Conservation (phyloP, 2,888 invertebrate species). For the Pheosia gnoma region DNA sequence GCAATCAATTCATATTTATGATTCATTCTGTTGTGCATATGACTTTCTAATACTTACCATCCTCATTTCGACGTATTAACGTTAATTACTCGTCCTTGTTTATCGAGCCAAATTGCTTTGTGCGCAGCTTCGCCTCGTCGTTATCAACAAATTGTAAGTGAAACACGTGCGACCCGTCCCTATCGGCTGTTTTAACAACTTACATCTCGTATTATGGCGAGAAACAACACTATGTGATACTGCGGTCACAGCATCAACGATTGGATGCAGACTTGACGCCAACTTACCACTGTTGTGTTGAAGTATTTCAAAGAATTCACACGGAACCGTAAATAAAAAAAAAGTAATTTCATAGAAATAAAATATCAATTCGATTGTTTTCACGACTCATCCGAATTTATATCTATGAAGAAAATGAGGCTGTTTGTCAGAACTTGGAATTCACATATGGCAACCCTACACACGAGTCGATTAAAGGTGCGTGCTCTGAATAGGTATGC, state of each 20-base stretch:
- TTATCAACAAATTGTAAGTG: slow-evolving; percentile 55
- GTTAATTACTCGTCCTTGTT: slow-evolving; percentile 42
- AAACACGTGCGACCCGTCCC: slow-evolving; percentile 52
- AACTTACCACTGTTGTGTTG: not conserved
- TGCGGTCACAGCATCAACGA: not conserved
- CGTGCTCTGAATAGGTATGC: slow-evolving; percentile 76
- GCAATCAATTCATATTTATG: slow-evolving; percentile 31
- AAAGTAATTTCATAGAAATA: too few relatives aligned
- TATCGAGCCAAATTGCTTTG: slow-evolving; percentile 49
- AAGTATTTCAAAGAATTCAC: not conserved
- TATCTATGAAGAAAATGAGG: too few relatives aligned
- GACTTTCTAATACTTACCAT: slow-evolving; percentile 29
- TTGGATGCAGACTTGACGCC: not conserved
- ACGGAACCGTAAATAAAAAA: too few relatives aligned
- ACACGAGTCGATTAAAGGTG: slow-evolving; percentile 67
- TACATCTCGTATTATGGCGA: slow-evolving; percentile 10
- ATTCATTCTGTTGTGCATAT: slow-evolving; percentile 16
- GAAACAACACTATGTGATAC: not conserved
- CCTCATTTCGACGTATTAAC: slow-evolving; percentile 30
- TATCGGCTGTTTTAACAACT: slow-evolving; percentile 45
- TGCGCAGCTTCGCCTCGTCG: slow-evolving; percentile 48
- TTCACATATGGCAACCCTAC: slow-evolving; percentile 27
- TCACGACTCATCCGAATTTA: too few relatives aligned
- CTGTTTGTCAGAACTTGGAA: slow-evolving; percentile 8
- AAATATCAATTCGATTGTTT: too few relatives aligned